A percentile compares a stretch with the other conserved stretches of the same genome.
These are phyloP conservation scores for Buceros bicornis DNA, from an alignment of 2,797 vertebrate genomes.

Conservation along the genomic window DNA sequence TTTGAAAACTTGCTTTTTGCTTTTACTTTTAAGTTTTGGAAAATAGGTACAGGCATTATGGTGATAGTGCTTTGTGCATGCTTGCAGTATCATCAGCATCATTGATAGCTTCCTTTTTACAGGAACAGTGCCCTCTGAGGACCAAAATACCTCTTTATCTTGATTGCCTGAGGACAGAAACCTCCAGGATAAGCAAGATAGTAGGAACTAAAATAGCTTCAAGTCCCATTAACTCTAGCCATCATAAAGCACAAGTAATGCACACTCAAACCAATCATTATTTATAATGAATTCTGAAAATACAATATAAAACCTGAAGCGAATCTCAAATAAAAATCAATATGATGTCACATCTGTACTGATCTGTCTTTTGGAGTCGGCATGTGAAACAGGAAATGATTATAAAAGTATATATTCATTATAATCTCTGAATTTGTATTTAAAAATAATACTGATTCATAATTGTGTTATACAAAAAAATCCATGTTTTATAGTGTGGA, in stretches of 20 bases:
- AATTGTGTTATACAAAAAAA: neutral
- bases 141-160: neutral
- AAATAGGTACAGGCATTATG: neutral
- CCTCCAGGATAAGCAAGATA: neutral
- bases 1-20: neutral
- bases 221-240: slow-evolving; percentile 16
- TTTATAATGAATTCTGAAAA: slow-evolving; percentile 58
- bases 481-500: neutral
- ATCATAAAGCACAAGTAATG: slow-evolving; percentile 16
- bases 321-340: slow-evolving; percentile 44
- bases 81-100: neutral
- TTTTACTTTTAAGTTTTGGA: neutral
- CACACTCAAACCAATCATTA: slow-evolving; percentile 24
- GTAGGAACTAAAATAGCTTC: slow-evolving; percentile 24
- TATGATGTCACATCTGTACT: neutral
- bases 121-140: neutral
- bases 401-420: neutral
- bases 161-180: slow-evolving; percentile 8
- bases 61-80: neutral
- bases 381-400: neutral
- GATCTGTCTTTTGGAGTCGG: neutral
- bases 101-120: neutral
- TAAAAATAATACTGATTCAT: neutral
- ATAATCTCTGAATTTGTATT: neutral
- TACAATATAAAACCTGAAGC: slow-evolving; percentile 3